Evolutionary conservation across 2,888 invertebrate genomes (phyloP), one percentile per base, ranked within the genome.

Genomic region (Byasa hedistus): DNA sequence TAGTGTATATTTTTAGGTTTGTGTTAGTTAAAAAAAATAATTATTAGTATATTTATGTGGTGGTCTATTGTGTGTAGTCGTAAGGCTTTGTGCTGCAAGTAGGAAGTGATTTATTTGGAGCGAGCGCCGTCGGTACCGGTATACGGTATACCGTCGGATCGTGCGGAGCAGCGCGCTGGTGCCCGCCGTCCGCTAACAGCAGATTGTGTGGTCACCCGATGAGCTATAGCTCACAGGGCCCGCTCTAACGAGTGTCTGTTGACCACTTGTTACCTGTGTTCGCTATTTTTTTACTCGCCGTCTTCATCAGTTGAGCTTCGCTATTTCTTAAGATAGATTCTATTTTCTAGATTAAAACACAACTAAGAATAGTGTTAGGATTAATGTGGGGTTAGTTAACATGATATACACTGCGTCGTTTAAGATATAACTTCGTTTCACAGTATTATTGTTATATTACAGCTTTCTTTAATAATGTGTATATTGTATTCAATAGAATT

Each of bases 61-160:
- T n/a, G 56, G 51, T 24, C 62, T 56, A 36, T 64, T 56, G 57
- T 66, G 62, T 60, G 69, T 70, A 74, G 74, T 72, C 72, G 73
- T 72, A 71, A 71, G 74, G 77, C 77, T 81, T 84, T 84, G 84
- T 86, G 84, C 81, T 79, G 77, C 79, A 79, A 83, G 83, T 79
- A 87, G 89, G 89, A 89, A 89, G 88, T 88, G 88, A 89, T 90
- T 89, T 89, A 90, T 90, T 82, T 84, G 80, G 83, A 85, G 83
- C 86, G 82, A 75, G 78, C 79, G 75, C 78, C 73, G 76, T 76
- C 82, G 77, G 82, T 85, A 15, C 39, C 15, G 39, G 15, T 12
- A 15, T 39, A 15, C 27, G 27, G 27, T 27, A 85, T 88, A 87
- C 87, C 87, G 84, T 76, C 70, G 76, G 84, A 86, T 90, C 89